phyloP scores from a whole-genome alignment of 2,888 invertebrate genomes.

The Pocota personata region DNA sequence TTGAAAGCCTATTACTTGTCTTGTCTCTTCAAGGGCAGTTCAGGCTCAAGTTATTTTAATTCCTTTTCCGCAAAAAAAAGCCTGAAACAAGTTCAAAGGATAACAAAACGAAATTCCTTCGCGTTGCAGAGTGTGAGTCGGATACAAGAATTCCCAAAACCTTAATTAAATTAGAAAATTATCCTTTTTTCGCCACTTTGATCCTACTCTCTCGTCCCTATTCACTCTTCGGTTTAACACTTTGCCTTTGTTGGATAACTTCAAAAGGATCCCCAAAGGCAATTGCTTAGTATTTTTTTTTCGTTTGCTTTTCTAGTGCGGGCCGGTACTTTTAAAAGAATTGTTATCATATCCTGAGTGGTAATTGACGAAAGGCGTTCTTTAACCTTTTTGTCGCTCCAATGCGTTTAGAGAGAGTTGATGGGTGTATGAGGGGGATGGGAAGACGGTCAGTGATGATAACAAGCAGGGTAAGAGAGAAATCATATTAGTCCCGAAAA shows the following conservation, averaged over 20 bases:
- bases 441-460: conserved; percentile 42
- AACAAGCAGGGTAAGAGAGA: conserved; percentile 14
- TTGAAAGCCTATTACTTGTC: conserved; percentile 48
- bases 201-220: conserved; percentile 21
- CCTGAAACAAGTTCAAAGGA: conserved; percentile 40
- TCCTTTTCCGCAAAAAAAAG: conserved; percentile 1
- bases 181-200: conserved; percentile 69
- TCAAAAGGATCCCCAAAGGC: conserved; percentile 63
- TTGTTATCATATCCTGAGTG: conserved; percentile 70
- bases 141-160: conserved; percentile 26
- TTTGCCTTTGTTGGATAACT: conserved; percentile 50
- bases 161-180: conserved; percentile 72
- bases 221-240: conserved; percentile 59
- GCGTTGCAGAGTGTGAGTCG: neutral
- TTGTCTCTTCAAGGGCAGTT: neutral
- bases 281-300: conserved; percentile 50
- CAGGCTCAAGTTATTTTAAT: conserved; percentile 48
- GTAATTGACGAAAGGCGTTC: conserved; percentile 73
- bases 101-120: conserved; percentile 38
- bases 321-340: conserved; percentile 43
- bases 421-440: neutral
- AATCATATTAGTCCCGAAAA: conserved; percentile 64
- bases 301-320: neutral
- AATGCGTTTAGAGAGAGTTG: conserved; percentile 34
- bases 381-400: conserved; percentile 71